Evolutionary conservation across 2,888 invertebrate genomes (phyloP).

Genomic region (Tanytarsus gracilentus): DNA sequence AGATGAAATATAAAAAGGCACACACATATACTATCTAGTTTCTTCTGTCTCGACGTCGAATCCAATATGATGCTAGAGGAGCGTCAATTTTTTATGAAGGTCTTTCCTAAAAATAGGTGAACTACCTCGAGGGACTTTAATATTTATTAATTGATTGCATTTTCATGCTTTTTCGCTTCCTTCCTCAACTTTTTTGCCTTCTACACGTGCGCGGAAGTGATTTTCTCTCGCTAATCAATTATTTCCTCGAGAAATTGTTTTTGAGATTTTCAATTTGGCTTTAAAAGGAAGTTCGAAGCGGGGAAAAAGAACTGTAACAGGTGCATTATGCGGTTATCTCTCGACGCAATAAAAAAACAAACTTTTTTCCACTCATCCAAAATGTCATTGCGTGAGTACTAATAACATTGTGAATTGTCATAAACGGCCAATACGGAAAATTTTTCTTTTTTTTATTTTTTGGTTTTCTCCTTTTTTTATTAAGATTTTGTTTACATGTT

Average conservation of each 20-base stretch:
- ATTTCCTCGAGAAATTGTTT: background rate
- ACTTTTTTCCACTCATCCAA: too few relatives aligned
- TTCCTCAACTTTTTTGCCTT: background rate
- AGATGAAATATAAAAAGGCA: background rate
- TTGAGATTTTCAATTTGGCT: background rate
- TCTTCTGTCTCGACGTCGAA: conserved; percentile 19
- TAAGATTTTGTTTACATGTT: too few relatives aligned
- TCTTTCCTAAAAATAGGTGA: conserved; percentile 14
- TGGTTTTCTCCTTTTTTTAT: background rate
- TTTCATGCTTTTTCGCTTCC: background rate
- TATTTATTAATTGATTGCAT: conserved; percentile 28
- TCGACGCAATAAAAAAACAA: too few relatives aligned
- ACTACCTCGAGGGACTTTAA: conserved; percentile 2
- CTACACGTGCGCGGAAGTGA: conserved; percentile 21
- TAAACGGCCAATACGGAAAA: background rate
- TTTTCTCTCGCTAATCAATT: background rate
- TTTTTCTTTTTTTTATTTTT: background rate
- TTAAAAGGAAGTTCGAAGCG: too few relatives aligned
- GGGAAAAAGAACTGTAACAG: too few relatives aligned
- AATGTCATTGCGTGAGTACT: too few relatives aligned
- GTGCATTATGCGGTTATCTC: too few relatives aligned
- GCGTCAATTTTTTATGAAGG: conserved; percentile 26
- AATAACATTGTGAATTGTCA: too few relatives aligned
- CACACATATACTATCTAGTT: background rate
- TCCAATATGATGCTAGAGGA: conserved; percentile 7